A percentile compares a stretch with the other conserved stretches of the same genome.
Evolutionary conservation across 2,797 vertebrate genomes (phyloP).

Genomic region (Neomorphus geoffroyi): DNA sequence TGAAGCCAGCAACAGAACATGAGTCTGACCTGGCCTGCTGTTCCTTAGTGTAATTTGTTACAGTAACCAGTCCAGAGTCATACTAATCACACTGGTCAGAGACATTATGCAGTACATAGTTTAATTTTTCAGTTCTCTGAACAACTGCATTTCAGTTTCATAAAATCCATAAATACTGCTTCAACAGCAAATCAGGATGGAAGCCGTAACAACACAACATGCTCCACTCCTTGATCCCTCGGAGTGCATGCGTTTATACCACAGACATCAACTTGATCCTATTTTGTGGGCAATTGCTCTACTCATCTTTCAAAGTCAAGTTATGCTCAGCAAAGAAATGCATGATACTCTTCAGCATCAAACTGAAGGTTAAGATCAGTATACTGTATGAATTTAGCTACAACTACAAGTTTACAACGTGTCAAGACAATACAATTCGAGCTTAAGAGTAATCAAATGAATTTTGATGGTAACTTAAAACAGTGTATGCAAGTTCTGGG

Average conservation of each 20-base stretch:
- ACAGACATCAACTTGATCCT: not conserved
- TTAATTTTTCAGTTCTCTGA: not conserved
- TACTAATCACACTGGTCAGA: not conserved
- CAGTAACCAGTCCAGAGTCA: not conserved
- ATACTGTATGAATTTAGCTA: constrained; percentile 20
- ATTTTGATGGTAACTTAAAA: constrained; percentile 19
- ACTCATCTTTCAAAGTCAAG: not conserved
- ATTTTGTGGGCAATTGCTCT: not conserved
- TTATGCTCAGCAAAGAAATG: not conserved
- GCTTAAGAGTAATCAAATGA: constrained; percentile 39
- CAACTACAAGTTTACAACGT: not conserved
- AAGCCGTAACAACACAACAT: not conserved
- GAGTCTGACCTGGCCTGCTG: not conserved
- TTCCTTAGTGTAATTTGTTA: not conserved
- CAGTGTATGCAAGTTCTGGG: not conserved
- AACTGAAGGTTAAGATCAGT: not conserved
- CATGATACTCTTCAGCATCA: not conserved
- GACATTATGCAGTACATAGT: not conserved
- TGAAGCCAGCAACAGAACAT: not conserved
- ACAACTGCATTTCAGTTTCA: not conserved
- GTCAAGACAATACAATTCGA: constrained; percentile 31
- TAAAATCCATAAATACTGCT: not conserved
- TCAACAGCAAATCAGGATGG: not conserved
- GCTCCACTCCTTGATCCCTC: not conserved
- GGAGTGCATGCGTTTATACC: not conserved